A percentile compares a stretch with the other conserved stretches of the same genome.
Evolutionary conservation across 2,797 vertebrate genomes (phyloP).

Genomic region (Glossophaga mutica): DNA sequence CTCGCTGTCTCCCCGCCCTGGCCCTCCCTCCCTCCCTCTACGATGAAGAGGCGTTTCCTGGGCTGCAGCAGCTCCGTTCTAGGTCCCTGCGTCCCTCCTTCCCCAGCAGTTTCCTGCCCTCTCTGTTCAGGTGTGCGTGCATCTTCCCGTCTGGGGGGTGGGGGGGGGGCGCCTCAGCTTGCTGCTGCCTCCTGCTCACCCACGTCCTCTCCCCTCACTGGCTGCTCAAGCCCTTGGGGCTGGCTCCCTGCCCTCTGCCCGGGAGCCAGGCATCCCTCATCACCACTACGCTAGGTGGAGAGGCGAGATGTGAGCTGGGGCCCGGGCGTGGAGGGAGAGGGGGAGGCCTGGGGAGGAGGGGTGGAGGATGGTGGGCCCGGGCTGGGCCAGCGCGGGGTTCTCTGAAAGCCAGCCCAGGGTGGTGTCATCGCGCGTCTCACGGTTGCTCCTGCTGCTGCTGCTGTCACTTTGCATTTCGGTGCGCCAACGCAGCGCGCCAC

Average conservation of each 20-base stretch:
- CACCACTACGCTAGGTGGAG: not conserved
- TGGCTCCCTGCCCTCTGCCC: not conserved
- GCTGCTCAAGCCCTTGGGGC: not conserved
- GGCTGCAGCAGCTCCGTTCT: not conserved
- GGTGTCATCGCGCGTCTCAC: rapidly evolving
- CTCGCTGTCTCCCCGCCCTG: too few relatives aligned
- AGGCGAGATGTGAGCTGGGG: not conserved
- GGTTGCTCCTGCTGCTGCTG: not conserved
- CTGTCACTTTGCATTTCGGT: not conserved
- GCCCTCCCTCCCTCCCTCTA: not conserved
- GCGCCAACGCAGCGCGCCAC: not conserved
- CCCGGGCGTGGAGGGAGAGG: not conserved
- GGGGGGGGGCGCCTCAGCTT: too few relatives aligned
- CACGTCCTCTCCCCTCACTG: not conserved
- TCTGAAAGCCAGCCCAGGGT: not conserved
- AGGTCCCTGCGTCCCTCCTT: not conserved
- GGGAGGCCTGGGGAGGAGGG: not conserved
- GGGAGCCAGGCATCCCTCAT: not conserved
- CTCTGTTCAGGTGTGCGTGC: not conserved
- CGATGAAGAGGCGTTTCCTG: not conserved
- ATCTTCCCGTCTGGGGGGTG: not conserved
- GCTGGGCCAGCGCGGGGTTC: not conserved
- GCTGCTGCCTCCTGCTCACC: not conserved
- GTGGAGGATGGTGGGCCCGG: not conserved
- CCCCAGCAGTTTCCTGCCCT: not conserved